These are phyloP conservation scores for Melanargia galathea DNA, from an alignment of 2,888 invertebrate genomes.

Conservation along the genomic window DNA sequence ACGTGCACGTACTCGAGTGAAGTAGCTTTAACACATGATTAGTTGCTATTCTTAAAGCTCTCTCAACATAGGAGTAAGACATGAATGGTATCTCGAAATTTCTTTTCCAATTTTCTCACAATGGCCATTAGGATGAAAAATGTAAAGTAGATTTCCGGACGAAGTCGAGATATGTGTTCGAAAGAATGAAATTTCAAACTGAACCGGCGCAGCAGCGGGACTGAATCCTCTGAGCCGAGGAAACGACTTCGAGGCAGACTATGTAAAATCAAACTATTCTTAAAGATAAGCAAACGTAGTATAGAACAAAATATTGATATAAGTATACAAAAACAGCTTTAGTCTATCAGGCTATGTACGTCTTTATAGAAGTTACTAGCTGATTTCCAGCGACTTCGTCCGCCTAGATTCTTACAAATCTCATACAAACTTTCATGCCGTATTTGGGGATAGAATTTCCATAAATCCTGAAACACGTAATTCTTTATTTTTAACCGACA, in stretches of 20 bases:
- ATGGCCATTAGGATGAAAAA: conserved; percentile 82
- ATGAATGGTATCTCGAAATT: conserved; percentile 72
- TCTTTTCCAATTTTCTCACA: conserved; percentile 81
- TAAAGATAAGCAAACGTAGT: neutral
- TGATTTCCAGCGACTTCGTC: too few relatives aligned
- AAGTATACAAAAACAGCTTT: neutral
- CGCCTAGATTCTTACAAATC: too few relatives aligned
- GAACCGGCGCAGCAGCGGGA: conserved; percentile 61
- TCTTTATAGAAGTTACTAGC: too few relatives aligned
- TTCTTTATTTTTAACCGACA: too few relatives aligned
- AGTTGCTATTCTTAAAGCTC: conserved; percentile 16
- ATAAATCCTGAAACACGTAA: too few relatives aligned
- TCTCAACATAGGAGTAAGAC: conserved; percentile 37
- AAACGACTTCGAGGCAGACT: conserved; percentile 54
- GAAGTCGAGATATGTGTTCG: conserved; percentile 78
- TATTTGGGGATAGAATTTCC: too few relatives aligned
- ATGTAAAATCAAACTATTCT: conserved; percentile 28
- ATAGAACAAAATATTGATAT: neutral
- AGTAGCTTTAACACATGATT: conserved; percentile 8
- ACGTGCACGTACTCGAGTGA: neutral
- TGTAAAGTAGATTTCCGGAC: conserved; percentile 79
- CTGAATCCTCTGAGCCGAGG: conserved; percentile 49
- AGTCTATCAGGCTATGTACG: too few relatives aligned
- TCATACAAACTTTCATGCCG: too few relatives aligned
- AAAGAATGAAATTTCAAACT: conserved; percentile 78